Conservation (phyloP, 2,113 vertebrate genomes). For the Colaptes auratus region DNA sequence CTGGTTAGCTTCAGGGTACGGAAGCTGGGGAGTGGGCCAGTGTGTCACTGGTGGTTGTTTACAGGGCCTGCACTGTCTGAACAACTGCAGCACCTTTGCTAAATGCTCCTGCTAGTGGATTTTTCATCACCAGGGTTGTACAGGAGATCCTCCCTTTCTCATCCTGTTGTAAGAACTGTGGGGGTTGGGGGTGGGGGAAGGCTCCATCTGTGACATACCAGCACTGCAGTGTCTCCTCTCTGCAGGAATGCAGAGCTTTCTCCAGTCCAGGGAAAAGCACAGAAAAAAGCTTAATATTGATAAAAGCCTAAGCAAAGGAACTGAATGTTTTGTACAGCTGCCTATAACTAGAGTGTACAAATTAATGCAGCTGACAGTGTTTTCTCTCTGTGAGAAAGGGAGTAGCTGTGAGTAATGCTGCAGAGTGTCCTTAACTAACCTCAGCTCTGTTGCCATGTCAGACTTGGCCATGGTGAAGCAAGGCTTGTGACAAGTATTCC, state of each 20-base stretch:
- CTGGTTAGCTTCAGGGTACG: not conserved
- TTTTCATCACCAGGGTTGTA: not conserved
- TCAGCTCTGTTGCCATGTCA: conserved; percentile 43
- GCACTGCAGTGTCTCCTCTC: not conserved
- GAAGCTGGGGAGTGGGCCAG: not conserved
- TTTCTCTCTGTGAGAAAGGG: not conserved
- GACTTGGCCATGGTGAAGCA: conserved; percentile 42
- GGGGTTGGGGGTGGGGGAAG: not conserved
- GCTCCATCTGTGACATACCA: not conserved
- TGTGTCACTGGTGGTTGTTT: not conserved
- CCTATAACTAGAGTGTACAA: not conserved
- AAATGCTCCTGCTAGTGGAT: not conserved
- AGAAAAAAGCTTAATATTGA: not conserved
- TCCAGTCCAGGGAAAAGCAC: not conserved
- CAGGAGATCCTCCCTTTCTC: conserved; percentile 9
- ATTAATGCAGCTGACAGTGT: not conserved
- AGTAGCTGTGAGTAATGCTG: conserved; percentile 15
- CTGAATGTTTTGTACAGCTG: not conserved
- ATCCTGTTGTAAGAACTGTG: not conserved
- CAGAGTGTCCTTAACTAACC: conserved; percentile 51
- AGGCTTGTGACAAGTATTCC: conserved; percentile 38
- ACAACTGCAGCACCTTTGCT: not conserved
- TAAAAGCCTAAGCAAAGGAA: conserved; percentile 20
- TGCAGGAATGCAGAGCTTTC: not conserved
- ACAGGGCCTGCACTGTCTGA: not conserved